A percentile compares a stretch with the other conserved stretches of the same genome.
Evolutionary conservation across 2,888 invertebrate genomes (phyloP).

Genomic region (Acronicta aceris): DNA sequence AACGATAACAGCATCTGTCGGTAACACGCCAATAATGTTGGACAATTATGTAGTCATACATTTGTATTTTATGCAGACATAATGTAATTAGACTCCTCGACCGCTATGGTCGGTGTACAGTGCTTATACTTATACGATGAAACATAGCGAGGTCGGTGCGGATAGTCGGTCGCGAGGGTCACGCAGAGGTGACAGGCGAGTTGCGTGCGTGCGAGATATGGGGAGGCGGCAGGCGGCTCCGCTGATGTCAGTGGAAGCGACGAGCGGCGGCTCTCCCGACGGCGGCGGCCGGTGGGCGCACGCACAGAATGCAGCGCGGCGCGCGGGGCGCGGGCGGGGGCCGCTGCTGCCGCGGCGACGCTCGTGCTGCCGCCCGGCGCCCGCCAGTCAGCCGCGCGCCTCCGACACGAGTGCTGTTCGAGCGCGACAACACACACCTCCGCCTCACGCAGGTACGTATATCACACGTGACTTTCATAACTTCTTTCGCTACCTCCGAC

Average conservation of each 20-base stretch:
- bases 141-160: conserved; percentile 57
- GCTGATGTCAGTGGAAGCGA: conserved; percentile 78
- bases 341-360: conserved; percentile 78
- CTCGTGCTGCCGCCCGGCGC: conserved; percentile 74
- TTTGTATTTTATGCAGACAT: conserved; percentile 27
- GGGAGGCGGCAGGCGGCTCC: conserved; percentile 72
- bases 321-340: conserved; percentile 81
- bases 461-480: conserved; percentile 69
- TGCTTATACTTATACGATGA: conserved; percentile 37
- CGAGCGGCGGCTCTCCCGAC: conserved; percentile 73
- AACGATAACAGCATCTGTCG: conserved; percentile 16
- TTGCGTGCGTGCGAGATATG: conserved; percentile 75
- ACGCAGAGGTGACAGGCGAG: conserved; percentile 78
- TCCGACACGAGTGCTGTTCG: conserved; percentile 82
- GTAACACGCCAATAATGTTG: conserved; percentile 5
- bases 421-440: conserved; percentile 71
- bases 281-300: conserved; percentile 73
- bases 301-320: conserved; percentile 81
- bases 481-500: conserved; percentile 48
- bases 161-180: conserved; percentile 73
- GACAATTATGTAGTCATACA: conserved; percentile 10
- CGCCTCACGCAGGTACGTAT: conserved; percentile 82
- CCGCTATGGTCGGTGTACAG: conserved; percentile 39
- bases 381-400: conserved; percentile 87
- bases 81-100: conserved; percentile 48